Evolutionary conservation across 1,140 invertebrate species (phyloP).

Genomic region (Varroa destructor): DNA sequence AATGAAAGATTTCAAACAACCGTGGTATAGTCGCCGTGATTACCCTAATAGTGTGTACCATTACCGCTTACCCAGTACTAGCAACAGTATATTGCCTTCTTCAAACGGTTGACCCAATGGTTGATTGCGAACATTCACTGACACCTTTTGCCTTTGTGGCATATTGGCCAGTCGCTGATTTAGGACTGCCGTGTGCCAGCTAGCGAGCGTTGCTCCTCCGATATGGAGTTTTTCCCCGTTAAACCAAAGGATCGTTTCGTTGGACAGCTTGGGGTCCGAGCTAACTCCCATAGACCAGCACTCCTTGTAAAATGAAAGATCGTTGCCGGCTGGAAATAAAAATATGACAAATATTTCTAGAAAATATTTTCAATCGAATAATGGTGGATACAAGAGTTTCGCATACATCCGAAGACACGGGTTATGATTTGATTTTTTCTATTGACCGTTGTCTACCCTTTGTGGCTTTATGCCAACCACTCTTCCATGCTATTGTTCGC

Average conservation of each 20-base stretch:
- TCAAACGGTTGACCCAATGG: slow-evolving; percentile 7
- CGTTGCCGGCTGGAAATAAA: not conserved
- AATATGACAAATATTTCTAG: not conserved
- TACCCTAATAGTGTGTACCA: not conserved
- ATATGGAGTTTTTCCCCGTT: slow-evolving; percentile 33
- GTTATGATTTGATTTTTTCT: too few relatives aligned
- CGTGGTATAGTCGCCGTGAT: too few relatives aligned
- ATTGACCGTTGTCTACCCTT: too few relatives aligned
- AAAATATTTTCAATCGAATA: too few relatives aligned
- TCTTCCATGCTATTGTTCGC: too few relatives aligned
- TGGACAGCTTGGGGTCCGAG: too few relatives aligned
- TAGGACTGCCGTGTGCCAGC: slow-evolving; percentile 31
- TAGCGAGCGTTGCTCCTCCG: slow-evolving; percentile 28
- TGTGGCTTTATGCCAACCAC: too few relatives aligned
- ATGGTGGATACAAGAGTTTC: too few relatives aligned
- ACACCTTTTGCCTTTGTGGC: not conserved
- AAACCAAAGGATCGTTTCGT: slow-evolving; percentile 28
- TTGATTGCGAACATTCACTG: not conserved
- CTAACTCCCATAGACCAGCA: not conserved
- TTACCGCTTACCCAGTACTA: not conserved
- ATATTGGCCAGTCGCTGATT: not conserved
- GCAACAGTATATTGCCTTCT: not conserved
- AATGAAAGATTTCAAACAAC: too few relatives aligned
- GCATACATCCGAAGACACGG: too few relatives aligned
- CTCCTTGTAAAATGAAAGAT: slow-evolving; percentile 14